Base-by-base conservation (phyloP, 92 coral and sea anemone genomes). In the Galaxea fascicularis region DNA sequence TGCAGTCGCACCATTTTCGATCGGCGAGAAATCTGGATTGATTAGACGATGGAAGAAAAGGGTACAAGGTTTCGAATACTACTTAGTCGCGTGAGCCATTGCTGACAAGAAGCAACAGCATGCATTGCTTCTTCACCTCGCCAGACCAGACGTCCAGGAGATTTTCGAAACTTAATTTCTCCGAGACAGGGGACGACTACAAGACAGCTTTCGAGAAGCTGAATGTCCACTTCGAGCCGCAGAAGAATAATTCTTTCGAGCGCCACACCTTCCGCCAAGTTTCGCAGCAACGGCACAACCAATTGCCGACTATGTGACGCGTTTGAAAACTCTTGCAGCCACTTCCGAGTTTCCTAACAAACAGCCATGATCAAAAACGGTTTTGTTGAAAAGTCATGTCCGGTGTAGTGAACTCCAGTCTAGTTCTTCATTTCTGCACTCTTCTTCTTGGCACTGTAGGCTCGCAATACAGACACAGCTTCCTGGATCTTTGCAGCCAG, bases 401-500 rank as follows among this genome's bases (percentile, higher is more conserved):
- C 83, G 71, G 73, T 62, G 21, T 9, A 75, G 59, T 71, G 39
- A 49, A 56, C 65, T 76, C 69, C 63, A 83, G 6, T 6, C 6
- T 35, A 35, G 73, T 82, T 90, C 90, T 88, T 86, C 62, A 77
- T 85, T 60, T 84, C 87, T 31, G 86, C 86, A 39, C 80, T 35
- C 77, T 83, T 80, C 51, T 93, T 94, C 58, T 87, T 93, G 56
- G 95, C 96, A 51, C 91, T 95, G 90, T 95, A 98, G 21, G 98
- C 98, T 16, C 91, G 93, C 83, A 95, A 73, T n/a, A 95, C 95
- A 0, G 92, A 88, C 71, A 90, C 98, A 22, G 98, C 98, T 73
- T 95, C 98, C 27, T 91, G 89, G 13, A 90, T 97, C 86, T 96
- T 96, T 74, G 96, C 93, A 14, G 82, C 71, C 52, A 96, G 85